Conservation (phyloP, 1,140 invertebrate genomes). For the Calephelis virginiensis region DNA sequence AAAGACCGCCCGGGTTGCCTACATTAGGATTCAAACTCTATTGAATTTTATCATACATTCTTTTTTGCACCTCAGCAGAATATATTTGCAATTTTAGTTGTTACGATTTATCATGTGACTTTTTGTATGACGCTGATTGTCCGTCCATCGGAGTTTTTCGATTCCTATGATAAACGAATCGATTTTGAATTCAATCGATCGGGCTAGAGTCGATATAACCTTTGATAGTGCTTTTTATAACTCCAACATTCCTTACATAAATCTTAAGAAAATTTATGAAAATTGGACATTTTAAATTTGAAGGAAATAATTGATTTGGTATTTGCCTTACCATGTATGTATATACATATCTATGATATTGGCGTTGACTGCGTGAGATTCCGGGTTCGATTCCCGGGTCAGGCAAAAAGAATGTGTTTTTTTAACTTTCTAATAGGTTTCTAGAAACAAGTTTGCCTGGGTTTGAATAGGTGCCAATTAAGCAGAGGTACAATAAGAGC, state of each 20-base stretch:
- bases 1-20: constrained; percentile 71
- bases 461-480: no score
- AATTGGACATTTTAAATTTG: no score
- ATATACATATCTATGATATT: no score
- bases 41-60: constrained; percentile 73
- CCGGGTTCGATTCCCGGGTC: no score
- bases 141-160: constrained; percentile 36
- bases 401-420: no score
- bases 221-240: not conserved
- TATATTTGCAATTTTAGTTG: constrained; percentile 70
- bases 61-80: constrained; percentile 75
- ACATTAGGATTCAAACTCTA: constrained; percentile 68
- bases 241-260: not conserved
- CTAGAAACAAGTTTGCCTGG: no score
- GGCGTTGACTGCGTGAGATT: no score
- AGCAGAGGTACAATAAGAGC: no score
- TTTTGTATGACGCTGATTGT: constrained; percentile 42
- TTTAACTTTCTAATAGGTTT: no score
- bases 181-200: constrained; percentile 27
- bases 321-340: no score
- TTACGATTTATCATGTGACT: constrained; percentile 42
- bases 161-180: constrained; percentile 36
- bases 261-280: no score
- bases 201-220: constrained; percentile 13
- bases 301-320: no score